These are phyloP conservation scores for Venusia cambrica DNA, from an alignment of 2,888 invertebrate genomes.

Conservation along the genomic window DNA sequence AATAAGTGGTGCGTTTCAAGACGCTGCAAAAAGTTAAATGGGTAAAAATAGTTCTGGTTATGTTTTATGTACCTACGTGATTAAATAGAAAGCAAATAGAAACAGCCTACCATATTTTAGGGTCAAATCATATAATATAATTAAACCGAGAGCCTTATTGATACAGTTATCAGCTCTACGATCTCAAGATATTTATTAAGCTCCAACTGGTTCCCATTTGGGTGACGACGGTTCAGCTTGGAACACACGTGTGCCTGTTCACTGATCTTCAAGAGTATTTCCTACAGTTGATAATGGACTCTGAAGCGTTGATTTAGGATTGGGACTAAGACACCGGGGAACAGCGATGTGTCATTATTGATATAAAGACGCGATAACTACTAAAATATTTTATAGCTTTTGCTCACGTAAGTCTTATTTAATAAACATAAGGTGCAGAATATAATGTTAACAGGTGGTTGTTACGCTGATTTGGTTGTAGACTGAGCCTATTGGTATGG, in stretches of 20 bases:
- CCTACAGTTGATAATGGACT: constrained; percentile 35
- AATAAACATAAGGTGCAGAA: constrained; percentile 32
- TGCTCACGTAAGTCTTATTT: constrained; percentile 30
- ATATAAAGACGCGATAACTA: constrained; percentile 41
- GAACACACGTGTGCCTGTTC: constrained; percentile 72
- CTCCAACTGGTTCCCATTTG: constrained; percentile 68
- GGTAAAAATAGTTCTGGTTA: too few relatives aligned
- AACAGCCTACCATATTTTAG: too few relatives aligned
- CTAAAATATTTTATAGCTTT: constrained; percentile 53
- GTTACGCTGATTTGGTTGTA: constrained; percentile 44
- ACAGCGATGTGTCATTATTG: constrained; percentile 45
- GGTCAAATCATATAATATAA: too few relatives aligned
- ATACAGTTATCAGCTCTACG: constrained; percentile 62
- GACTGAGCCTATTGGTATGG: constrained; percentile 55
- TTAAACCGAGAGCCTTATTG: constrained; percentile 49
- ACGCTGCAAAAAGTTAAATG: too few relatives aligned
- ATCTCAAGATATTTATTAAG: constrained; percentile 60
- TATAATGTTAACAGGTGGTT: constrained; percentile 21
- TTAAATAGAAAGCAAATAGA: too few relatives aligned
- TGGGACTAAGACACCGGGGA: constrained; percentile 28
- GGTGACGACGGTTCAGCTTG: constrained; percentile 67
- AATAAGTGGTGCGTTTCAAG: too few relatives aligned
- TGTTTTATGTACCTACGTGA: too few relatives aligned
- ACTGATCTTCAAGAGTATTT: constrained; percentile 46
- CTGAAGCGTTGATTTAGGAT: constrained; percentile 24